Evolutionary conservation across 2,113 vertebrate species (phyloP).

Genomic region (Chlamydotis undulata): DNA sequence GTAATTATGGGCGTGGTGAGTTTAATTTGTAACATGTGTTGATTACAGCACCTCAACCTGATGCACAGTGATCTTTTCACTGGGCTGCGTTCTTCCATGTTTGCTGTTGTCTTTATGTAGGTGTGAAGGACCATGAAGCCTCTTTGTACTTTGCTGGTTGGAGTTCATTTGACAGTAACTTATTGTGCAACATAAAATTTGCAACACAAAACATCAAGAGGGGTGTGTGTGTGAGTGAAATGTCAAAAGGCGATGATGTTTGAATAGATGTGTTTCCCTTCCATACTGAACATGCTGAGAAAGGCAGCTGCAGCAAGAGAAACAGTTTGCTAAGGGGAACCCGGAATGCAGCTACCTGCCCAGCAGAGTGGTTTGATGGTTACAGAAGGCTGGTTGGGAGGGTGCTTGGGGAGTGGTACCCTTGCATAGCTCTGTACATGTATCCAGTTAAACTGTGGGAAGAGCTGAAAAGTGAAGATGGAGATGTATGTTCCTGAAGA

Average conservation of each 20-base stretch:
- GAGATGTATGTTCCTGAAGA: not conserved
- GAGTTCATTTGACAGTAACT: not conserved
- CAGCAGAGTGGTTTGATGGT: rapidly evolving
- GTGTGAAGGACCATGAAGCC: rapidly evolving
- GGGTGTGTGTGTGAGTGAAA: not conserved
- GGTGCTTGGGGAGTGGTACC: rapidly evolving
- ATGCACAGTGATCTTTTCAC: not conserved
- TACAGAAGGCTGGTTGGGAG: not conserved
- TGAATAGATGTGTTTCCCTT: not conserved
- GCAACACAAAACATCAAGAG: not conserved
- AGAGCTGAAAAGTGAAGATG: not conserved
- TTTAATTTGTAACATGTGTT: not conserved
- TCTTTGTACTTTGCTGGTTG: not conserved
- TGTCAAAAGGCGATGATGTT: not conserved
- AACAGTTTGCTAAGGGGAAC: not conserved
- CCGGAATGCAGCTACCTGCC: not conserved
- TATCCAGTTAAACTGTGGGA: not conserved
- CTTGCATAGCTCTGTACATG: rapidly evolving
- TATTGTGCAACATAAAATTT: not conserved
- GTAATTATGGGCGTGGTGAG: rapidly evolving
- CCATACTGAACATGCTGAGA: rapidly evolving
- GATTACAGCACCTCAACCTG: not conserved
- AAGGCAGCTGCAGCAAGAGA: not conserved
- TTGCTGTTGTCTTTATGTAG: not conserved
- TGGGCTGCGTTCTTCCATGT: not conserved